Evolutionary conservation across 1,140 invertebrate species (phyloP), one percentile per base, ranked within the genome.

Genomic region (Caenorhabditis briggsae): DNA sequence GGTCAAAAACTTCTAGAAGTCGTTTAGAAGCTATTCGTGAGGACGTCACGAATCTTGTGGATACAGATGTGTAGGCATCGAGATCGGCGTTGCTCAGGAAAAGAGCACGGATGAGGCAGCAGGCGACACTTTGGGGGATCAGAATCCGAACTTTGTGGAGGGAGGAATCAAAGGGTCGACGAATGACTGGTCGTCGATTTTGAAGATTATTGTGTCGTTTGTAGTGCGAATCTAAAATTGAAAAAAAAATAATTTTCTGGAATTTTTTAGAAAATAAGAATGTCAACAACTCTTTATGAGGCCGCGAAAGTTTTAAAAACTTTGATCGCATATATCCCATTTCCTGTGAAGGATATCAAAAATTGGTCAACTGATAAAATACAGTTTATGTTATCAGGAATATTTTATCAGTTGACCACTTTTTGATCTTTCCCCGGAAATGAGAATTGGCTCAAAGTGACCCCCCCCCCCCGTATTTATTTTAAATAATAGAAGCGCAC

Each of bases 11-110:
- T 70, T 70, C 65, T 46, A 70, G 65, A 70, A 70, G 43, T 70
- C 65, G 20, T 48, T 46, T 70, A 33, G 20, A 64, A 5, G 65
- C 20, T 8, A 14, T 14, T 78, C 41, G 48, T 12, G 70, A 78
- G 25, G 70, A 78, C 0, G 70, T 78, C 25, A 78, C 25, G 12
- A 78, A 78, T 78, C 70, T 2, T 23, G 43, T 78, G 8, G 70
- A 50, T 8, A 78, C 46, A 12, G 70, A 48, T 23, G 70, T 78
- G n/a, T 78, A 78, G 7, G 70, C 70, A 5, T 78, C 70, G 20
- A 78, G 70, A 50, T 78, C 70, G 9, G 70, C 43, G 46, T 78
- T 78, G 53, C n/a, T 50, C 2, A 78, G 70, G 70, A 78, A 78
- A 6, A 78, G 70, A 18, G 70, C 43, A 12, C 70, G 70, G 14